Conservation (phyloP, 2,113 vertebrate species). For the Aphelocoma coerulescens region DNA sequence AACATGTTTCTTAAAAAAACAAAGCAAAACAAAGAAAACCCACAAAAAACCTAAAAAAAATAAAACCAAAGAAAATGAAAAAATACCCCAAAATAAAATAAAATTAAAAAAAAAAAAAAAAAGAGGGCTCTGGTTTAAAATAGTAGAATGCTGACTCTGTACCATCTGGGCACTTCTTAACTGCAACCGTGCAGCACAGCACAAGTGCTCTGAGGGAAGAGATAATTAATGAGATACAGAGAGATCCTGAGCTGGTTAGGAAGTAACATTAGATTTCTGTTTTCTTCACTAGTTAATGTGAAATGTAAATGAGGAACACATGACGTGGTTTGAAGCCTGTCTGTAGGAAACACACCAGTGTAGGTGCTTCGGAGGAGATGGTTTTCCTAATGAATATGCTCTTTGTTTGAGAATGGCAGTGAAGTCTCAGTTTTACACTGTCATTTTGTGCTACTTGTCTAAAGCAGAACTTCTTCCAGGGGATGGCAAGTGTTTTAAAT, state of each 20-base stretch:
- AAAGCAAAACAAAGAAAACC: not conserved
- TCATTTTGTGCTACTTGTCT: not conserved
- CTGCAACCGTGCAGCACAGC: not conserved
- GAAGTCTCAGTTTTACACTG: not conserved
- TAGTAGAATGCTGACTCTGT: not conserved
- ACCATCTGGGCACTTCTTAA: not conserved
- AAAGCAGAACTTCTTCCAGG: not conserved
- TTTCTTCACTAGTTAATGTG: conserved; percentile 18
- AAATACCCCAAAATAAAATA: not conserved
- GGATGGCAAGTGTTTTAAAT: not conserved
- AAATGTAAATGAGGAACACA: conserved; percentile 12
- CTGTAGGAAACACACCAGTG: not conserved
- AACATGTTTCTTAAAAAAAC: not conserved
- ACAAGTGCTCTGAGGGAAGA: not conserved
- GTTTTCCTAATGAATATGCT: not conserved
- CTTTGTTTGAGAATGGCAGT: conserved; percentile 11
- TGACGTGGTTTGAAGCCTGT: not conserved
- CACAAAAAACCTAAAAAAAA: not conserved
- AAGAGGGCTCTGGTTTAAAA: not conserved
- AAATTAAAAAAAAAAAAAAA: not conserved
- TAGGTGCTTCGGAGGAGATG: not conserved
- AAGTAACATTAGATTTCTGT: conserved; percentile 21
- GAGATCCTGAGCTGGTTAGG: not conserved
- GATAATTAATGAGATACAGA: not conserved
- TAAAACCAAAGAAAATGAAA: not conserved